Conservation (phyloP, 2,888 invertebrate species). For the Fabriciana adippe region DNA sequence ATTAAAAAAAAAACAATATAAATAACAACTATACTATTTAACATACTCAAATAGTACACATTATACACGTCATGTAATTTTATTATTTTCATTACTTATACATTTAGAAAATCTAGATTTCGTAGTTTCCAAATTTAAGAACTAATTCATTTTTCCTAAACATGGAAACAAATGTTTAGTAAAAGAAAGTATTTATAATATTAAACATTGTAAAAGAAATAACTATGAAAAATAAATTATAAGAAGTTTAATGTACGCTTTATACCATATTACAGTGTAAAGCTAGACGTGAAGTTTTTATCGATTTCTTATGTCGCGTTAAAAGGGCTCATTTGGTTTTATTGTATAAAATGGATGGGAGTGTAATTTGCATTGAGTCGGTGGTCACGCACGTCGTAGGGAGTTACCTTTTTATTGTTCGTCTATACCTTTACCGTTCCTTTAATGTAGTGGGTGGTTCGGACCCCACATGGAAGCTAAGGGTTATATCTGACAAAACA, state of each 20-base stretch:
- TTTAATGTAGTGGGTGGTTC: slow-evolving; percentile 60
- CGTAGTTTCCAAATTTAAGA: too few relatives aligned
- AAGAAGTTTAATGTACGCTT: slow-evolving; percentile 13
- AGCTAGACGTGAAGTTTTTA: slow-evolving; percentile 60
- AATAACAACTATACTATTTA: too few relatives aligned
- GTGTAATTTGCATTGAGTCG: slow-evolving; percentile 78
- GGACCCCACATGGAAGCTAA: slow-evolving; percentile 47
- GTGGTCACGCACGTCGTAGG: slow-evolving; percentile 73
- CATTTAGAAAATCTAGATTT: too few relatives aligned
- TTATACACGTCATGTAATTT: too few relatives aligned
- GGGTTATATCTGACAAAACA: slow-evolving; percentile 40
- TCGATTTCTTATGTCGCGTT: slow-evolving; percentile 78
- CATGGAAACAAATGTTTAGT: too few relatives aligned
- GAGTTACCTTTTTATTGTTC: slow-evolving; percentile 71
- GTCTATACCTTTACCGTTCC: slow-evolving; percentile 62
- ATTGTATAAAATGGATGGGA: slow-evolving; percentile 78
- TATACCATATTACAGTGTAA: slow-evolving; percentile 30
- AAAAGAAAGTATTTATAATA: not conserved
- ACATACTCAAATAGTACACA: too few relatives aligned
- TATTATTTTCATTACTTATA: too few relatives aligned
- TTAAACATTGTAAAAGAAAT: not conserved
- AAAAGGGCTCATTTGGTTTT: slow-evolving; percentile 80
- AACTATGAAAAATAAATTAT: not conserved
- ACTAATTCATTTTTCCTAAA: too few relatives aligned
- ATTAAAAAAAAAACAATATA: too few relatives aligned